Evolutionary conservation across 2,113 vertebrate species (phyloP).

Genomic region (Pangasianodon hypophthalmus): DNA sequence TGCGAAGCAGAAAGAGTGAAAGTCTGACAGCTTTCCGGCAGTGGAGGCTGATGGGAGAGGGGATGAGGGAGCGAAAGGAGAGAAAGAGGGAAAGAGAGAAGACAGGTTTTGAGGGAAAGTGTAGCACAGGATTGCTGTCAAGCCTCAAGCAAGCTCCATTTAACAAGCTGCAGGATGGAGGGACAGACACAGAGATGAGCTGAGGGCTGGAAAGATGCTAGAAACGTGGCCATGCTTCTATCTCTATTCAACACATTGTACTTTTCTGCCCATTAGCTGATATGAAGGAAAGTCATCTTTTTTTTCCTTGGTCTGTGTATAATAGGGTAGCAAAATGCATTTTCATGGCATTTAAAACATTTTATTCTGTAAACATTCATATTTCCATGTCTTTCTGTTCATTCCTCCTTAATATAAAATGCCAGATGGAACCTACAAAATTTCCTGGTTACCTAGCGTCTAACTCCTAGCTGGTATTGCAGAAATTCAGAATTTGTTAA

Average conservation of each 20-base stretch:
- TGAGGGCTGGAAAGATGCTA: constrained; percentile 16
- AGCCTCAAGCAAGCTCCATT: constrained; percentile 73
- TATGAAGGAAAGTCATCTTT: not conserved
- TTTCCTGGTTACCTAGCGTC: not conserved
- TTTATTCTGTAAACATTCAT: not conserved
- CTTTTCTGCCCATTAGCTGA: constrained; percentile 1
- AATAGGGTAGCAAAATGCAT: not conserved
- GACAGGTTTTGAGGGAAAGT: constrained; percentile 70
- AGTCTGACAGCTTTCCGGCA: constrained; percentile 76
- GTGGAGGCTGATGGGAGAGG: constrained; percentile 64
- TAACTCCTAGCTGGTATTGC: no score
- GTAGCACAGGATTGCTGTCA: constrained; percentile 76
- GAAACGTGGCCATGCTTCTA: not conserved
- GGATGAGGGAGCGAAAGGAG: constrained; percentile 58
- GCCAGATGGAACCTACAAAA: not conserved
- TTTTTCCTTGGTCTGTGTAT: not conserved
- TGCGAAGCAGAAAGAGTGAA: constrained; percentile 55
- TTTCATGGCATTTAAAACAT: not conserved
- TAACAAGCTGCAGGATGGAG: constrained; percentile 76
- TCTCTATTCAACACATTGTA: constrained; percentile 22
- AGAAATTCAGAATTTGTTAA: not conserved
- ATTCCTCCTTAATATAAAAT: not conserved
- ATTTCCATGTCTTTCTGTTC: not conserved
- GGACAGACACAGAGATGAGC: constrained; percentile 57
- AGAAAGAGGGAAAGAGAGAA: constrained; percentile 59